Base-by-base conservation (phyloP, 2,888 invertebrate genomes). In the Leptodirus hochenwartii region DNA sequence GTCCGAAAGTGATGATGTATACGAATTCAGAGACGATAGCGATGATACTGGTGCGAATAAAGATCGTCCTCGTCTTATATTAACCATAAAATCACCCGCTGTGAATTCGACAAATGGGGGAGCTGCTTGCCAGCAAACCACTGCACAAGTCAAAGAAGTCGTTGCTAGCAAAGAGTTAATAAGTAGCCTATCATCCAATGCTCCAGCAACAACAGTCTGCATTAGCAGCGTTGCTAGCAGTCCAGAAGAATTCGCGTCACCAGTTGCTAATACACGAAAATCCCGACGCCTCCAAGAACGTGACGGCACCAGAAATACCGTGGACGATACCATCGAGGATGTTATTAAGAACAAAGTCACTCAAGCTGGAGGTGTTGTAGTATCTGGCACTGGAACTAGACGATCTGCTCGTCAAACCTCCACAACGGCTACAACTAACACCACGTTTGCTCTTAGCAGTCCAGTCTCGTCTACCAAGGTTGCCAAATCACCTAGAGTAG, bases 1-100 rank as follows among this genome's bases (percentile, higher is more conserved):
- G 44, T 59, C 58, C 6, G 69, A 61, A 39, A 65, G 59, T 41
- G 71, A 77, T 6, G 88, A 88, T 47, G 69, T 90, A 3, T 90
- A 88, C 48, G 88, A 88, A 50, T 90, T 90, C 49, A 75, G 80
- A 41, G 88, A 88, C 47, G 88, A 88, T 50, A 80, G 82, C 4
- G 78, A 77, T 22, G 87, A 88, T 46, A 54, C 50, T 25, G 64
- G 73, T 15, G 80, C 81, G 44, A 59, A 57, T 33, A 67, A 69
- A 46, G 54, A 62, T 31, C 64, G 82, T 13, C 82, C 82, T 0
- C 62, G 84, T 22, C 56, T 82, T 25, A 80, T 84, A 40, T 58
- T 84, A 24, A 85, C 82, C 1, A 84, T 82, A 34, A 85, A 82
- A 50, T 76, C 70, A 37, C 70, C 78, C 1, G 59, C 61, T 4